Base-by-base conservation (phyloP, 1,140 invertebrate genomes). In the Eulimnadia texana region DNA sequence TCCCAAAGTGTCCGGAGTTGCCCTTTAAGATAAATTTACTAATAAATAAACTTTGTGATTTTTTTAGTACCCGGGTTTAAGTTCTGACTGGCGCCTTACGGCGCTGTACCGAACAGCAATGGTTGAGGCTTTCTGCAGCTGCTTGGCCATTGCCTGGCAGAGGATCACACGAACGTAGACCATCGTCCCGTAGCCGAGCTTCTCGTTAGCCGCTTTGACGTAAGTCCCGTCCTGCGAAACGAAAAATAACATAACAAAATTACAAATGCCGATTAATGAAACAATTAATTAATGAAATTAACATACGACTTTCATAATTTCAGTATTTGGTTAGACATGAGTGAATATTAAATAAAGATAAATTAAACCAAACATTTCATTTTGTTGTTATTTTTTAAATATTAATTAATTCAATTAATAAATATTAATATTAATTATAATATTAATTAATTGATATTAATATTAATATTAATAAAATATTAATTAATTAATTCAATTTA, bases 131-230 rank as follows among this genome's bases (percentile, higher is more conserved):
- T 90, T 88, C 2, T 83, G 80, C 62, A 93, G 77, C 64, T 84
- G 58, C 73, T 78, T 27, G 57, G 65, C 50, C 81, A 78, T 28
- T 51, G 59, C 62, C 42, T 66, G 81, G 77, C 9, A 89, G 56
- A 96, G 75, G 24, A 86, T 80, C 11, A 91, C 87, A 20, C 93
- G 78, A 0, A 94, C 87, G 73, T 93, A 91, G 73, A 96, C 86
- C 93, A 97, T 96, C 0, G 90, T 91, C 10, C 90, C 90, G 73
- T 95, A 97, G 0, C 90, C 85, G 0, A 95, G 76, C 70, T 94
- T 93, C 52, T 85, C 83, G 70, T 83, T 89, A 25, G 83, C 79
- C 0, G 90, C 82, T 70, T 86, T 85, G 0, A 92, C 78, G 73
- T 91, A 96, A 10, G 88, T 90, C 22, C 93, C 93, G 76, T 95